These are phyloP conservation scores for Andricus grossulariae DNA, from an alignment of 1,140 invertebrate species.

Conservation along the genomic window DNA sequence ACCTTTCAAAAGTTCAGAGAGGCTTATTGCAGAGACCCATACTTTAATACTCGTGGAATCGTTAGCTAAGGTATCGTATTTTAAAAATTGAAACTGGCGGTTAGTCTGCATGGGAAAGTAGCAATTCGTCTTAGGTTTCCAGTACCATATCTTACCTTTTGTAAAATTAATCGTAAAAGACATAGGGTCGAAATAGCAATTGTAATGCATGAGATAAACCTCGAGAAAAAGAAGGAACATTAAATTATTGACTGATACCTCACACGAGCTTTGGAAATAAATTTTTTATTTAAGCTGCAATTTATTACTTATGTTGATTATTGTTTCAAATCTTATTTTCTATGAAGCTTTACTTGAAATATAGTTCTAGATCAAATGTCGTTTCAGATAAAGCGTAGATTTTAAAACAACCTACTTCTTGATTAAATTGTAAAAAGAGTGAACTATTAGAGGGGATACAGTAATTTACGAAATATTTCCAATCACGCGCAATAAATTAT, in stretches of 20 bases:
- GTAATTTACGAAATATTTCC: slow-evolving; percentile 8
- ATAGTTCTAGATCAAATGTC: background rate
- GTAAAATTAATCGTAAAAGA: background rate
- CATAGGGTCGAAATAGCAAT: background rate
- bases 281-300: too few species aligned
- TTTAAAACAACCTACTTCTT: background rate
- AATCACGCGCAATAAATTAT: background rate
- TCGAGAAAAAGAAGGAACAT: background rate
- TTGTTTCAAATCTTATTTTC: too few species aligned
- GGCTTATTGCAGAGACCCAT: background rate
- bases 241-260: too few species aligned
- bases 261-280: too few species aligned
- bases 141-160: background rate
- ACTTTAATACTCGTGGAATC: background rate
- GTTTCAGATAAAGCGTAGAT: background rate
- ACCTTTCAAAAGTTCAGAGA: slow-evolving; percentile 39
- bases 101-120: background rate
- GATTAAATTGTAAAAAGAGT: slow-evolving; percentile 8
- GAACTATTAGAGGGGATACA: background rate
- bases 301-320: too few species aligned
- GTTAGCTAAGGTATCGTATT: slow-evolving; percentile 11
- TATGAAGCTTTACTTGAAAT: too few species aligned
- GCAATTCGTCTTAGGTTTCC: background rate
- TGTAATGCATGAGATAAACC: background rate
- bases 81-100: background rate